Percentiles rank a stretch among this genome's conserved stretches.
Evolutionary conservation across 2,797 vertebrate species (phyloP).

Genomic region (Darevskia nairensis): DNA sequence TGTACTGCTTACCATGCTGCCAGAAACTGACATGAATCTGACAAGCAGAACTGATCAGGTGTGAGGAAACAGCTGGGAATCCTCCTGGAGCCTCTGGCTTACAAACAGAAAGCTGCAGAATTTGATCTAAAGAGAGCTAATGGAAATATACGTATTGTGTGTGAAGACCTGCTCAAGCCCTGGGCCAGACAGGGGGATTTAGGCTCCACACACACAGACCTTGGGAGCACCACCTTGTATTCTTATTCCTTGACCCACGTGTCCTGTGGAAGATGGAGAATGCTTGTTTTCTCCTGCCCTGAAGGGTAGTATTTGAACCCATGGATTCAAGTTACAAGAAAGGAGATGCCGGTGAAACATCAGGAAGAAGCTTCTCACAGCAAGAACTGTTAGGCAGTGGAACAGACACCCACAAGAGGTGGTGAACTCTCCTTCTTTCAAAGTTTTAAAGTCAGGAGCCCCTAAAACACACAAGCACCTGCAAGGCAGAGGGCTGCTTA

Average conservation of each 20-base stretch:
- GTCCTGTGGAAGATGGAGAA: too few species aligned
- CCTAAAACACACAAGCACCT: too few species aligned
- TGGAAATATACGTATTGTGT: background rate
- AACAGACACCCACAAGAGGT: too few species aligned
- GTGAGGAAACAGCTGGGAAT: slow-evolving; percentile 65
- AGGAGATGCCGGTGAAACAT: too few species aligned
- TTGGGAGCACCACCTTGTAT: background rate
- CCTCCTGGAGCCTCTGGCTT: slow-evolving; percentile 22
- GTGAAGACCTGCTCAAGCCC: background rate
- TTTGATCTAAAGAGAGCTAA: background rate
- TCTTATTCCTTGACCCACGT: background rate
- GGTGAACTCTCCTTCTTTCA: too few species aligned
- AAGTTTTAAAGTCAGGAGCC: too few species aligned
- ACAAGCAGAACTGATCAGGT: slow-evolving; percentile 61
- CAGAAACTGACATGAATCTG: slow-evolving; percentile 57
- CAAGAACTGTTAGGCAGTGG: too few species aligned
- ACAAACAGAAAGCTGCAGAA: background rate
- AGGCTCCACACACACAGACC: background rate
- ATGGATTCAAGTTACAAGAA: too few species aligned
- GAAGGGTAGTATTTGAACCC: too few species aligned
- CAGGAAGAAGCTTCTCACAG: too few species aligned
- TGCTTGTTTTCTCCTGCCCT: too few species aligned
- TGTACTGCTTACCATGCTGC: background rate
- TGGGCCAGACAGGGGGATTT: background rate
- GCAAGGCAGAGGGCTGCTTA: too few species aligned